phyloP scores from a whole-genome alignment of 2,113 vertebrate genomes.

The Agapornis roseicollis region DNA sequence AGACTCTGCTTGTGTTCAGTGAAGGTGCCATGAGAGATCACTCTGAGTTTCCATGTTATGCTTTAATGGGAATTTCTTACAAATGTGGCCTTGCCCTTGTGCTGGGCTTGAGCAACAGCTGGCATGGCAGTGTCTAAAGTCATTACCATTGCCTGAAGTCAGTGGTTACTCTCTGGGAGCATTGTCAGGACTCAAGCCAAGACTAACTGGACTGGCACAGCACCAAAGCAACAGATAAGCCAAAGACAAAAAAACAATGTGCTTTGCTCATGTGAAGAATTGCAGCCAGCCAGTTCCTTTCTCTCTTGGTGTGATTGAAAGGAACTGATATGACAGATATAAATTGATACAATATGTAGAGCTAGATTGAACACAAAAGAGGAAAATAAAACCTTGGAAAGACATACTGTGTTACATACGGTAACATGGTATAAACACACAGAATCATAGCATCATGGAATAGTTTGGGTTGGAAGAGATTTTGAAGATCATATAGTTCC shows the following conservation, averaged over 20 bases:
- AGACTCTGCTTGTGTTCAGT: not conserved
- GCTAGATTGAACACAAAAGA: not conserved
- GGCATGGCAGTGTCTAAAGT: not conserved
- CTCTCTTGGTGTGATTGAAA: not conserved
- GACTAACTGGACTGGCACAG: not conserved
- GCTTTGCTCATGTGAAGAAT: not conserved
- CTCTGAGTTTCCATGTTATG: not conserved
- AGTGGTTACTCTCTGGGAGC: not conserved
- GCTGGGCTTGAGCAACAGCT: not conserved
- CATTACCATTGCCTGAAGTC: not conserved
- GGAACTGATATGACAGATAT: not conserved
- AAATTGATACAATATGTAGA: not conserved
- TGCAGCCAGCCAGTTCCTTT: not conserved
- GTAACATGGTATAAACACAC: not conserved
- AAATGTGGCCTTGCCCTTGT: not conserved
- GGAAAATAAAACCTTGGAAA: not conserved
- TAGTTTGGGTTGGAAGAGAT: not conserved
- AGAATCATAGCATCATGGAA: not conserved
- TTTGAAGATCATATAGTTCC: not conserved
- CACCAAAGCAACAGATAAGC: not conserved
- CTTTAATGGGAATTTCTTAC: not conserved
- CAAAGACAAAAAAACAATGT: not conserved
- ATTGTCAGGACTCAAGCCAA: not conserved
- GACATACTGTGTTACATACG: accelerated
- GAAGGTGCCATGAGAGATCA: accelerated